These are phyloP conservation scores for Coptodon rendalli DNA, from an alignment of 2,113 vertebrate genomes.

Conservation along the genomic window DNA sequence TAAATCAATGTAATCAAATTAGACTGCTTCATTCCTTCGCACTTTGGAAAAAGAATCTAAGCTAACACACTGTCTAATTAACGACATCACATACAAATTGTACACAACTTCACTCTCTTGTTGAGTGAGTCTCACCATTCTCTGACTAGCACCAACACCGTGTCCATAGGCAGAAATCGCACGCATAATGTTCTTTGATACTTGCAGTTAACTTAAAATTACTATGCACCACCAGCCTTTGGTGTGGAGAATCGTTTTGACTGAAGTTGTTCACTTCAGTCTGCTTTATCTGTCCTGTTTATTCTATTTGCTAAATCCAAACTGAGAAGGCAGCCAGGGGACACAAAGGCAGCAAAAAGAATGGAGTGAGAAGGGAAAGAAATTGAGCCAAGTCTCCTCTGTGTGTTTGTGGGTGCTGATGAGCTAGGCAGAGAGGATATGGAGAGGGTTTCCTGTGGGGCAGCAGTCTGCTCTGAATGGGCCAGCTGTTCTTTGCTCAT, in stretches of 20 bases:
- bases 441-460: slow-evolving; percentile 45
- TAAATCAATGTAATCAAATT: slow-evolving; percentile 43
- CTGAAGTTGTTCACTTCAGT: background rate
- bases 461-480: slow-evolving; percentile 63
- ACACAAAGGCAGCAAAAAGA: slow-evolving; percentile 25
- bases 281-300: background rate
- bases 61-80: slow-evolving; percentile 16
- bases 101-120: background rate
- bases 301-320: slow-evolving; percentile 24
- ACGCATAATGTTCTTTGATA: background rate
- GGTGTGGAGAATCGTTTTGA: background rate
- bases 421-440: slow-evolving; percentile 42
- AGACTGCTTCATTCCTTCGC: slow-evolving; percentile 6
- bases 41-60: slow-evolving; percentile 1
- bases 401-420: slow-evolving; percentile 46
- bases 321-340: slow-evolving; percentile 44
- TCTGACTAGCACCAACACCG: background rate
- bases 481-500: slow-evolving; percentile 60
- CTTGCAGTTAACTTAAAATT: background rate
- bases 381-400: slow-evolving; percentile 36
- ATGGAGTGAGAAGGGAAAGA: background rate
- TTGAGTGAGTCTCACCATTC: background rate
- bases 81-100: background rate
- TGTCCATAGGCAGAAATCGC: background rate
- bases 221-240: background rate